phyloP scores from a whole-genome alignment of 2,113 vertebrate genomes.

The Monarcha castaneiventris region DNA sequence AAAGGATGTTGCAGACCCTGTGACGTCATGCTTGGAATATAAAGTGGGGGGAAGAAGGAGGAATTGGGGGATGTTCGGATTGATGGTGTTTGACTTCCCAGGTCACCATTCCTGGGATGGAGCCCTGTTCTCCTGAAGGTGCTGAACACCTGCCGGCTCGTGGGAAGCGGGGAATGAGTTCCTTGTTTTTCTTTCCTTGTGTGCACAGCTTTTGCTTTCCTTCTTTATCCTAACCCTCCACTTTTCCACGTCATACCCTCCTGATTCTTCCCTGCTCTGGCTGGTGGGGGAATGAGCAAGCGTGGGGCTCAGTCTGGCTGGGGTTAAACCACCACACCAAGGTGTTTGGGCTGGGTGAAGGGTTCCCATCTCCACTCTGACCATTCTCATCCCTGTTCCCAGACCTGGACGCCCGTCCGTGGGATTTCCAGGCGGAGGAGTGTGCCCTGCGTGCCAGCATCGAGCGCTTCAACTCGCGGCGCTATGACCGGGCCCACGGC shows the following conservation, averaged over 20 bases:
- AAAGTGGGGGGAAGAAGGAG: neutral
- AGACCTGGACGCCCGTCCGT: constrained; percentile 96
- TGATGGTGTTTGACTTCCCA: neutral
- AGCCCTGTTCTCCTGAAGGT: neutral
- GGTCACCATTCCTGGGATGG: neutral
- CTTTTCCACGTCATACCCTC: neutral
- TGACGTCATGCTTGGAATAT: neutral
- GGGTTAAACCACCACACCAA: neutral
- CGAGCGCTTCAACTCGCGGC: constrained; percentile 93
- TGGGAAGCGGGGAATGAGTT: neutral
- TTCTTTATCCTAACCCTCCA: neutral
- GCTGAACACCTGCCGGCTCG: neutral
- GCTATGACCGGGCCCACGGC: constrained; percentile 89
- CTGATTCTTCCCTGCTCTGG: rapidly evolving
- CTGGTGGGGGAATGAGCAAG: neutral
- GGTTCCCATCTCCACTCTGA: rapidly evolving
- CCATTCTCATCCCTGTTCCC: neutral
- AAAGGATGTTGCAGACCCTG: neutral
- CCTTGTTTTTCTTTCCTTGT: neutral
- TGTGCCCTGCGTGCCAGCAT: constrained; percentile 95
- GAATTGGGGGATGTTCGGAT: neutral
- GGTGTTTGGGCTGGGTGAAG: neutral
- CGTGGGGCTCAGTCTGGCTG: neutral
- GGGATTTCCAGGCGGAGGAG: constrained; percentile 98
- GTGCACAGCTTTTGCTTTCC: neutral